phyloP scores from a whole-genome alignment of 2,888 invertebrate species.

The Osmoderma eremita region DNA sequence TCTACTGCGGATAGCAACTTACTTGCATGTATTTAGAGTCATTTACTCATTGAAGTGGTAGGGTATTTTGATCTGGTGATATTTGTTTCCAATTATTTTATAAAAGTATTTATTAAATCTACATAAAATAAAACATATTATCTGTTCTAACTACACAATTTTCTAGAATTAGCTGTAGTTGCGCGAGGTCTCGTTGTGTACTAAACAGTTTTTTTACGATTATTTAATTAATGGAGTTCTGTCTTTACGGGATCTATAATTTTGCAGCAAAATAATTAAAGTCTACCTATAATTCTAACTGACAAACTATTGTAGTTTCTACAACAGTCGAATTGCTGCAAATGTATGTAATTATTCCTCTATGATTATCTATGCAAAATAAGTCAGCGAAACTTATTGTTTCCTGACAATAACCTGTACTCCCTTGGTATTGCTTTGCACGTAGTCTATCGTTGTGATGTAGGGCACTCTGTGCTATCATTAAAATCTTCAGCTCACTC shows the following conservation, averaged over 20 bases:
- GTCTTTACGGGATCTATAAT: not conserved
- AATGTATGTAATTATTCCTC: slow-evolving; percentile 8
- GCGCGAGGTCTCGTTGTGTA: too few relatives aligned
- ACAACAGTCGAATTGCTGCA: slow-evolving; percentile 1
- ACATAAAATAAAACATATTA: too few relatives aligned
- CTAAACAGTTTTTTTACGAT: too few relatives aligned
- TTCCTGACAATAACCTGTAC: slow-evolving; percentile 21
- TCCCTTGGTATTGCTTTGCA: not conserved
- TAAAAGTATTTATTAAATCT: too few relatives aligned
- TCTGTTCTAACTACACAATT: too few relatives aligned
- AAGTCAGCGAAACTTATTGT: slow-evolving; percentile 19
- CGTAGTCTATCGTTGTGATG: slow-evolving; percentile 1
- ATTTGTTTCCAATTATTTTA: too few relatives aligned
- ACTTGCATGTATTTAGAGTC: too few relatives aligned
- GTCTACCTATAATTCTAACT: not conserved
- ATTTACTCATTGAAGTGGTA: too few relatives aligned
- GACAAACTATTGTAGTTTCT: not conserved
- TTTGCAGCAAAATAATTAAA: slow-evolving; percentile 12
- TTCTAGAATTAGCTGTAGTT: too few relatives aligned
- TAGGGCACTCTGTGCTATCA: slow-evolving; percentile 18
- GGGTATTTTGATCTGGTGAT: too few relatives aligned
- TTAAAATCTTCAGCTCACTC: slow-evolving; percentile 21
- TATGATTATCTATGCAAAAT: slow-evolving; percentile 33
- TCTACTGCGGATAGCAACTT: too few relatives aligned
- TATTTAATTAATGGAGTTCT: too few relatives aligned